Percentiles rank a stretch among this genome's conserved stretches.
Evolutionary conservation across 2,888 invertebrate genomes (phyloP).

Genomic region (Pseudococcus jackbeardsleyi): DNA sequence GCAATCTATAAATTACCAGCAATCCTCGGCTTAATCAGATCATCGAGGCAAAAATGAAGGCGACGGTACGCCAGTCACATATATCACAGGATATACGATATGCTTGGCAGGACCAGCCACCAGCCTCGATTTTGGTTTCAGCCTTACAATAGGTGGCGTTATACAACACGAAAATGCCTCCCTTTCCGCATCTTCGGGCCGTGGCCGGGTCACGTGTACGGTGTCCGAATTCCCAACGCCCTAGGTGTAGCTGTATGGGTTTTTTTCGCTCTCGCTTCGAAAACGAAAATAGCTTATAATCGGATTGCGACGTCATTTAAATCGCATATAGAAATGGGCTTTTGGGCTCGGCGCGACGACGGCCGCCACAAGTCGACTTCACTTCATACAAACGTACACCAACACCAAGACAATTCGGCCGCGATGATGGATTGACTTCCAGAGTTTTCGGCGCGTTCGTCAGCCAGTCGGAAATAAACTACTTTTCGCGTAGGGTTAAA

Average conservation of each 20-base stretch:
- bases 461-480: conserved; percentile 30
- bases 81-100: conserved; percentile 62
- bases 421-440: conserved; percentile 25
- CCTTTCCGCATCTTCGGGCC: background rate
- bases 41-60: conserved; percentile 11
- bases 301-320: conserved; percentile 61
- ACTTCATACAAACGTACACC: background rate
- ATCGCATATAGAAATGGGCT: conserved; percentile 55
- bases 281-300: conserved; percentile 22
- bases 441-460: background rate
- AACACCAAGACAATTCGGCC: background rate
- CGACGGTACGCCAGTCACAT: conserved; percentile 51
- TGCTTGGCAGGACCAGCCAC: conserved; percentile 25
- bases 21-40: conserved; percentile 55
- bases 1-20: conserved; percentile 40
- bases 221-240: background rate
- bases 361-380: background rate
- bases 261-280: background rate
- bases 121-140: conserved; percentile 28
- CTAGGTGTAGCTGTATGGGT: background rate
- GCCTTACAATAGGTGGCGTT: conserved; percentile 51
- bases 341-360: background rate
- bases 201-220: conserved; percentile 10
- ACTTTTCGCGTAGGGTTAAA: conserved; percentile 5
- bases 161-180: background rate